Evolutionary conservation across 2,797 vertebrate genomes (phyloP).

Genomic region (Rhinoraja longicauda): DNA sequence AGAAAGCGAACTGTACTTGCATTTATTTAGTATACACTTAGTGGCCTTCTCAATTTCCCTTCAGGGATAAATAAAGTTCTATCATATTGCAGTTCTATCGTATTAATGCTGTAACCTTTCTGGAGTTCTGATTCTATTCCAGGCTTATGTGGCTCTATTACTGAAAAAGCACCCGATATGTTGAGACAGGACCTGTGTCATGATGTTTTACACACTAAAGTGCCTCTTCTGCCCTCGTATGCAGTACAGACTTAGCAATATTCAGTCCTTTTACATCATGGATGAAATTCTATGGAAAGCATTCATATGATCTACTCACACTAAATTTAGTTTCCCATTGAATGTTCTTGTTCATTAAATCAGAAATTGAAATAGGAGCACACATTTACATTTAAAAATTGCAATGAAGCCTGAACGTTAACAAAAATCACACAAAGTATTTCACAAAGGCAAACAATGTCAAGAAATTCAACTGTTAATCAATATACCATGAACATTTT

Average conservation of each 20-base stretch:
- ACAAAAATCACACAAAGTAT: neutral
- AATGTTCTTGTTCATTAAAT: neutral
- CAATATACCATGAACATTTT: neutral
- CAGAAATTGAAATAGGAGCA: neutral
- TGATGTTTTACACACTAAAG: neutral
- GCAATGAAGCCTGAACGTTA: neutral
- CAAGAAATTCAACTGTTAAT: neutral
- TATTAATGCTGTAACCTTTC: no score
- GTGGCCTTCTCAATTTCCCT: no score
- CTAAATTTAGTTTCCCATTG: neutral
- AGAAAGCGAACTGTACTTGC: no score
- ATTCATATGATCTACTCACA: neutral
- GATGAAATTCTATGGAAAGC: neutral
- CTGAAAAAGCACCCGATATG: no score
- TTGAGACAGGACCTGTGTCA: neutral
- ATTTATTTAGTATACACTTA: no score
- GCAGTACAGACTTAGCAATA: neutral
- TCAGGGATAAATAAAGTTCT: no score
- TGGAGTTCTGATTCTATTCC: no score
- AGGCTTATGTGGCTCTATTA: no score
- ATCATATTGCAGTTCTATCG: no score
- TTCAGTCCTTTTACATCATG: neutral
- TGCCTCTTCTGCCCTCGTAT: neutral
- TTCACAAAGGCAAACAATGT: neutral
- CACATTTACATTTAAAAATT: neutral